Percentiles rank a stretch among this genome's conserved stretches.
These are phyloP conservation scores for Apogon talboti DNA, from an alignment of 2,797 vertebrate species.

Conservation along the genomic window DNA sequence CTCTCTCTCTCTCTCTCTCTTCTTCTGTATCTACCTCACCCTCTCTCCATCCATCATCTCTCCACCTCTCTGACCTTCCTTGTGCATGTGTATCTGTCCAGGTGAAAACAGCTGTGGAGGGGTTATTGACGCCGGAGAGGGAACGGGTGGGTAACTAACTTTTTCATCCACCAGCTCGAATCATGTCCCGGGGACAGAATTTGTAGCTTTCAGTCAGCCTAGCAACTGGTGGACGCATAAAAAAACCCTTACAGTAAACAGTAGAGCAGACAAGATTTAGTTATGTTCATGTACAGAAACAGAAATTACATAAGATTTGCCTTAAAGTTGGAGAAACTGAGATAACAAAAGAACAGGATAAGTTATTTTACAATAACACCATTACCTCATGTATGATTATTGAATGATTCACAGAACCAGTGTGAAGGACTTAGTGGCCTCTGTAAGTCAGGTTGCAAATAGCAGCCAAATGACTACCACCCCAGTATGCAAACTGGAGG, in stretches of 20 bases:
- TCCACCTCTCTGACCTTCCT: conserved; percentile 74
- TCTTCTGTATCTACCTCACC: conserved; percentile 9
- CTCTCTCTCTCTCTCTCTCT: conserved; percentile 16
- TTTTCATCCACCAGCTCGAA: conserved; percentile 65
- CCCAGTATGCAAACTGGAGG: no score
- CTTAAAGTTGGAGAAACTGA: no score
- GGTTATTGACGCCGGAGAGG: conserved; percentile 84
- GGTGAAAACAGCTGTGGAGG: conserved; percentile 89
- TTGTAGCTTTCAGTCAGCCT: not conserved
- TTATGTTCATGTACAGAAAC: no score
- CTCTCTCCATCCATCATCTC: conserved; percentile 39
- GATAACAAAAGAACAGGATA: no score
- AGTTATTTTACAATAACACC: no score
- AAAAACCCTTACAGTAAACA: not conserved
- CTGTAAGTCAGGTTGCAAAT: no score
- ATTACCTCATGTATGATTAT: no score
- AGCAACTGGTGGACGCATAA: conserved; percentile 45
- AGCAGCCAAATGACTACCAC: no score
- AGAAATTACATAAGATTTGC: no score
- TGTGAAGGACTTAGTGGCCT: no score
- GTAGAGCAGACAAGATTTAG: no score
- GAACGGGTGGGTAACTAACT: conserved; percentile 83
- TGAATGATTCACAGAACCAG: no score
- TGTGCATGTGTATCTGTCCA: conserved; percentile 89
- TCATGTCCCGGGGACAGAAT: conserved; percentile 19